Evolutionary conservation across 2,888 invertebrate genomes (phyloP), one percentile per base, ranked within the genome.

Genomic region (Chelonus formosanus): DNA sequence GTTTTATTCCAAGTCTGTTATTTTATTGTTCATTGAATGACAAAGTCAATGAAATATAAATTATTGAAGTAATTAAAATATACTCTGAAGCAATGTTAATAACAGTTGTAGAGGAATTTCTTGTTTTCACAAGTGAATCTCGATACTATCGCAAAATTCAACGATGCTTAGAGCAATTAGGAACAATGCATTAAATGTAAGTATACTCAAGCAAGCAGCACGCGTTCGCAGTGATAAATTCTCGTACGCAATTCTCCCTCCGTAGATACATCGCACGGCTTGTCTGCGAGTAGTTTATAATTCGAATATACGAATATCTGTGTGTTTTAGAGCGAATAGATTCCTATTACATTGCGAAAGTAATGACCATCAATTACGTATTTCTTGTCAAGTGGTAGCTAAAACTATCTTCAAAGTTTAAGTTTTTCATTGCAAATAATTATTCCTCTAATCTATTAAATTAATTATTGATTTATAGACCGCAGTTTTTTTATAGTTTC

Each of bases 251-350:
- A 10, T 34, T 54, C 34, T 47, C 35, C 45, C 45, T 54, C 55
- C 20, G 47, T 63, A 32, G 3, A 54, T 60, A 3, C 36, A 48
- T 40, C 40, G 50, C 48, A 48, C 48, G 10, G 5, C 35, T 3
- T 10, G 35, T 50, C 40, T 54, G 4, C n/a, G 10, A n/a, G 20
- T 32, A 32, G 35, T 20, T 50, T 52, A 52, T 40, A 40, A 40
- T 40, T 6, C 40, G 40, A 40, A 40, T 40, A 40, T 40, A 40
- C 40, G 4, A 5, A 40, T 20, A 40, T 40, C 40, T 79, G 80
- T 82, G 84, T 76, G 84, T 84, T 84, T 76, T 74, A 83, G 84
- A 84, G 84, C 84, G 83, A 79, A 70, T 78, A 83, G 75, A 79
- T 59, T 45, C 63, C 53, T 10, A 65, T 64, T 43, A 81, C 36